Evolutionary conservation across 2,797 vertebrate genomes (phyloP).

Genomic region (Eleutherodactylus coqui): DNA sequence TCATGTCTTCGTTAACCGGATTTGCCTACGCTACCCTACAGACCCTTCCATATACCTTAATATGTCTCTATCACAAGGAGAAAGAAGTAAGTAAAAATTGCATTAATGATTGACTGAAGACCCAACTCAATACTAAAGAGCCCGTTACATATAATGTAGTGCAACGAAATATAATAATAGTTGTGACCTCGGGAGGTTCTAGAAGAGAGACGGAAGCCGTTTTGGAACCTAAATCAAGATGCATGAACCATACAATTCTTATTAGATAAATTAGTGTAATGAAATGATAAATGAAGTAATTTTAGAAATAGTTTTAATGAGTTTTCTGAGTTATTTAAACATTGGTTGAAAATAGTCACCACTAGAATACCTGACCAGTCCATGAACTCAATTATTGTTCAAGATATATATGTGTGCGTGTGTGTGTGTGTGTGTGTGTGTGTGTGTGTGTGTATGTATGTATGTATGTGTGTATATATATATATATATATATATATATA

Average conservation of each 20-base stretch:
- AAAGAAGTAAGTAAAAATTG: constrained; percentile 76
- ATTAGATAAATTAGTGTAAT: neutral
- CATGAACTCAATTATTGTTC: too few relatives aligned
- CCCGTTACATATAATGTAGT: too few relatives aligned
- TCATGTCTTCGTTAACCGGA: constrained; percentile 80
- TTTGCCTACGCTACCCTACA: constrained; percentile 85
- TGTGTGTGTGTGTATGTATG: too few relatives aligned
- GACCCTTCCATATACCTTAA: constrained; percentile 85
- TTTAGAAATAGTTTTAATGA: neutral
- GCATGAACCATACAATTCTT: neutral
- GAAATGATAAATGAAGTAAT: neutral
- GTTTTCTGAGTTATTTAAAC: too few relatives aligned
- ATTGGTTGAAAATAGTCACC: too few relatives aligned
- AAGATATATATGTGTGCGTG: too few relatives aligned
- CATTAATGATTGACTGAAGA: neutral
- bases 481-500: neutral
- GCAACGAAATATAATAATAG: neutral
- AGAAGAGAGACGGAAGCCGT: neutral
- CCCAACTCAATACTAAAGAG: neutral
- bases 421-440: too few relatives aligned
- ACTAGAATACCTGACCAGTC: too few relatives aligned
- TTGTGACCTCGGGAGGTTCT: neutral
- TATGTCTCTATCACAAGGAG: constrained; percentile 85
- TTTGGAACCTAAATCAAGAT: neutral
- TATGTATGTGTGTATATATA: too few relatives aligned